Percentiles rank a stretch among this genome's conserved stretches.
Conservation (phyloP, 1,140 invertebrate species). For the Drosophila pallidifrons region DNA sequence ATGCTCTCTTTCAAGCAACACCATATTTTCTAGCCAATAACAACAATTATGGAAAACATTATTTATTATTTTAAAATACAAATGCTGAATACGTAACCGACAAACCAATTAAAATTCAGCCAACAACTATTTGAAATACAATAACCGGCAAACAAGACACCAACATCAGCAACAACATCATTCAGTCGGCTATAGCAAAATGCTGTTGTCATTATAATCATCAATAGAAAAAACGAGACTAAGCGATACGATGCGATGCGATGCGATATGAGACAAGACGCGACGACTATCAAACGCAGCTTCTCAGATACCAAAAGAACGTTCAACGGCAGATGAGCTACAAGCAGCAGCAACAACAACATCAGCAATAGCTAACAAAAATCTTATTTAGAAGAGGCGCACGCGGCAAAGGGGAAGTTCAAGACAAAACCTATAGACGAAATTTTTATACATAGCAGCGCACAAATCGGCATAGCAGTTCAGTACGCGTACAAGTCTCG, state of each 20-base stretch:
- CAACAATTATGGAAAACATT: constrained; percentile 42
- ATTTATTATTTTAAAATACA: constrained; percentile 33
- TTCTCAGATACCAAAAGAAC: constrained; percentile 66
- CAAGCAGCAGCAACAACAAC: constrained; percentile 23
- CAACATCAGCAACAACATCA: constrained; percentile 7
- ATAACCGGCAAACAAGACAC: constrained; percentile 50
- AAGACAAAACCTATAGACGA: constrained; percentile 65
- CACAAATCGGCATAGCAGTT: constrained; percentile 71
- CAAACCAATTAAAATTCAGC: constrained; percentile 68
- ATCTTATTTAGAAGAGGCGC: constrained; percentile 22
- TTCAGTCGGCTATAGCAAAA: constrained; percentile 2
- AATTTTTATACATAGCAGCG: constrained; percentile 83
- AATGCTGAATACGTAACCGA: constrained; percentile 52
- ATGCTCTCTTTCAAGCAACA: constrained; percentile 21
- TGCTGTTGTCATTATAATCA: constrained; percentile 53
- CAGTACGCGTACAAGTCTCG: constrained; percentile 84
- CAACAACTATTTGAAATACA: constrained; percentile 45
- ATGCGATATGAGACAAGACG: neutral
- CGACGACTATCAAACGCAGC: constrained; percentile 42
- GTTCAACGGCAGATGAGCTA: constrained; percentile 52
- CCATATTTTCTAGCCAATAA: constrained; percentile 28
- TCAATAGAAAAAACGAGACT: constrained; percentile 70
- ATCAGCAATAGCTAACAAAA: constrained; percentile 33
- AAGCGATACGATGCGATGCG: constrained; percentile 28
- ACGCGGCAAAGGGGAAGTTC: neutral